Evolutionary conservation across 2,888 invertebrate genomes (phyloP).

Genomic region (Craniophora ligustri): DNA sequence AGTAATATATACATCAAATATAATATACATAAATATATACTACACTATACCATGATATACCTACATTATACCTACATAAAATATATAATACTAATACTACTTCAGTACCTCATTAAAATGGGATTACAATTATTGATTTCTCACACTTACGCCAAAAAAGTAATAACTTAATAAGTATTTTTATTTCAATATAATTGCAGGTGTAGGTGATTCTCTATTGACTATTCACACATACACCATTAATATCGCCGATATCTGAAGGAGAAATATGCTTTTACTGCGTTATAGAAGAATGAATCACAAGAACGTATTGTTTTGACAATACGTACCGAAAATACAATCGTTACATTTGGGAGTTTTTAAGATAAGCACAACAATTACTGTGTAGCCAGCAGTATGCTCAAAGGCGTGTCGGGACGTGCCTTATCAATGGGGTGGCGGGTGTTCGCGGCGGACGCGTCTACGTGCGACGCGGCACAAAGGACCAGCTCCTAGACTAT

Average conservation of each 20-base stretch:
- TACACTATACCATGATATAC: too few species aligned
- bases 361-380: conserved; percentile 56
- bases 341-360: conserved; percentile 45
- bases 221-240: too few species aligned
- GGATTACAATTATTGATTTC: too few species aligned
- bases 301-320: conserved; percentile 27
- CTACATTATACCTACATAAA: too few species aligned
- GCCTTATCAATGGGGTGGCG: conserved; percentile 70
- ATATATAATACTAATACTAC: too few species aligned
- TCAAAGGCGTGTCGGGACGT: conserved; percentile 67
- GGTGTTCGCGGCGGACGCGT: conserved; percentile 59
- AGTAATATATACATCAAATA: too few species aligned
- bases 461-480: conserved; percentile 54
- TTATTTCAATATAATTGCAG: too few species aligned
- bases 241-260: not conserved
- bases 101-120: too few species aligned
- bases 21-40: too few species aligned
- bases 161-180: too few species aligned
- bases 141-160: too few species aligned
- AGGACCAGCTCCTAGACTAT: conserved; percentile 54
- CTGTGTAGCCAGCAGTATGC: conserved; percentile 58
- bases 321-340: conserved; percentile 46
- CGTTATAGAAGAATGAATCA: conserved; percentile 24
- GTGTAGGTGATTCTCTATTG: not conserved
- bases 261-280: conserved; percentile 12